Base-by-base conservation (phyloP, 2,888 invertebrate species). In the Rhagonycha lutea region DNA sequence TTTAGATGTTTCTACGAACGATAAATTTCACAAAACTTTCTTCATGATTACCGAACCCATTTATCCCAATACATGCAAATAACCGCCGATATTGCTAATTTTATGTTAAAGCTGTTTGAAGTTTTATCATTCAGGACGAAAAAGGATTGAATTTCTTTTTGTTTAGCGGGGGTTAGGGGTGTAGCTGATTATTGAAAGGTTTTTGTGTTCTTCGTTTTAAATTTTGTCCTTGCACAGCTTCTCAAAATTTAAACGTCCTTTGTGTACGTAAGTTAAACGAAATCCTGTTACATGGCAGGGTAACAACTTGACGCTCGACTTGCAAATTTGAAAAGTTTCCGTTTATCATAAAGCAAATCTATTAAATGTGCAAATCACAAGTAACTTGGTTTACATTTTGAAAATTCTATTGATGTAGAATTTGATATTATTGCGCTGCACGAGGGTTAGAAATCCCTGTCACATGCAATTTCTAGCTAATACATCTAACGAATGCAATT, bases 381-480 rank as follows among this genome's bases (percentile, higher is more conserved):
- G 47, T 47, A 47, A n/a, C 7, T 47, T 47, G 47, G 47, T 47
- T 47, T 47, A 47, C 47, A 47, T 47, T 47, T n/a, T 47, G 47
- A 47, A 47, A 47, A 47, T 47, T 47, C 47, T n/a, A 47, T 47
- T 47, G 47, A 47, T 47, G 47, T 5, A n/a, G 28, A 68, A 24
- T 47, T 68, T 12, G 18, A 47, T 68, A 26, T 29, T 14, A 47
- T 68, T 32, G 69, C 14, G 28, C 12, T 68, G 23, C 23, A 47
- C 32, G 32, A 60, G 69, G 69, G 47, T 68, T 65, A n/a, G 23
- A 65, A 65, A 65, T 65, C 63, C 63, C 63, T 75, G 80, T 80
- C 80, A 79, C 75, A 76, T 78, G 73, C 79, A 80, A 80, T 80
- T 80, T 78, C 71, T 69, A 75, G 69, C 75, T 80, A 80, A 80